Evolutionary conservation across 1,140 invertebrate genomes (phyloP), one percentile per base, ranked within the genome.

Genomic region (Pseudomyrmex gracilis): DNA sequence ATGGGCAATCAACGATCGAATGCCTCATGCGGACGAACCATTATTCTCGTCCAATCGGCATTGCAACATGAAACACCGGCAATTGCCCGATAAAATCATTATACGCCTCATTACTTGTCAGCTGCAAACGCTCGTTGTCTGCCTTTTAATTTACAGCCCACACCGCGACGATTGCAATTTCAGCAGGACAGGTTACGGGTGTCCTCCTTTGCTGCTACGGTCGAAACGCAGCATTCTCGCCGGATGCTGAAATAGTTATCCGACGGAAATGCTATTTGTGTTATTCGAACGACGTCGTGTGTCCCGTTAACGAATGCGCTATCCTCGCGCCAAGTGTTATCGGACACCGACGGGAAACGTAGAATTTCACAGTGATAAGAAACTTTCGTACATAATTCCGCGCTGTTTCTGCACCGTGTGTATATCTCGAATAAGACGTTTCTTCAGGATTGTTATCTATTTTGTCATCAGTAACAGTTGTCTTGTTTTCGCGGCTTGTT

Each of bases 41-140:
- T 92, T 92, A 92, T 91, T 92, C 88, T 90, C 88, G 87, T 89
- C 90, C 90, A 90, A 92, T 92, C 90, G 91, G 86, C 86, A 90
- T 89, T 85, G 88, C 86, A 90, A 91, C 86, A 84, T 85, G 90
- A 91, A 92, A 92, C 90, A 87, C 73, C 90, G 84, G 84, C 90
- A 92, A 90, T 91, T 86, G 88, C 78, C 87, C 90, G 89, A 92
- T 92, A 92, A 92, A 92, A 92, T 91, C 92, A 91, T 92, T 92
- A 92, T 92, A 90, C 89, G 91, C 87, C 91, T 92, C 91, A 92
- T 92, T 92, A 92, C 88, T 90, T 89, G 90, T 92, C 91, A 91
- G 89, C 80, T 90, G 82, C 90, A 91, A 85, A 87, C 85, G 88
- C 85, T 88, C 90, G 84, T 88, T 90, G 82, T 87, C 85, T 83